A percentile compares a stretch with the other conserved stretches of the same genome.
Evolutionary conservation across 2,113 vertebrate genomes (phyloP).

Genomic region (Dolichotis patagonum): DNA sequence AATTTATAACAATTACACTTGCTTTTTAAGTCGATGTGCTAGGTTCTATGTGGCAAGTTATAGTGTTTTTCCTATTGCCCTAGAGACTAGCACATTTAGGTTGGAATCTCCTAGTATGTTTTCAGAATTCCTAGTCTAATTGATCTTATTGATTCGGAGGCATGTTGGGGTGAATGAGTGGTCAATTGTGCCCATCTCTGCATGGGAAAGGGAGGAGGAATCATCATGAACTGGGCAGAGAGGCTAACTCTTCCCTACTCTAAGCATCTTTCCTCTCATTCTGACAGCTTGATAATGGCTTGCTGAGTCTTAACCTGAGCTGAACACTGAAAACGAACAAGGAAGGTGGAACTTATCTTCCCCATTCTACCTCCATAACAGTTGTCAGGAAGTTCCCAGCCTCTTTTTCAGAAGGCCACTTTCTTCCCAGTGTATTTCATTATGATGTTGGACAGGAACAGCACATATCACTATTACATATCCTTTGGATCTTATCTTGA

Average conservation of each 20-base stretch:
- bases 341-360: neutral
- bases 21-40: neutral
- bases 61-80: neutral
- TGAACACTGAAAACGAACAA: neutral
- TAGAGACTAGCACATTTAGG: neutral
- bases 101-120: neutral
- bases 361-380: neutral
- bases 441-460: constrained; percentile 18
- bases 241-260: neutral
- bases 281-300: neutral
- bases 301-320: neutral
- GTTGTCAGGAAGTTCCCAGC: neutral
- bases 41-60: neutral
- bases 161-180: fast-evolving
- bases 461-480: constrained; percentile 30
- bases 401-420: neutral
- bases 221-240: neutral
- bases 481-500: constrained; percentile 52
- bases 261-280: neutral
- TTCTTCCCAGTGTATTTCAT: constrained; percentile 34
- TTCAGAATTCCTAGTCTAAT: neutral
- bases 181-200: neutral
- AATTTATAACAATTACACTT: neutral
- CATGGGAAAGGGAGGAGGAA: neutral
- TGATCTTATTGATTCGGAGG: neutral